Conservation (phyloP, 1,140 invertebrate genomes). For the Hormaphis cornu region DNA sequence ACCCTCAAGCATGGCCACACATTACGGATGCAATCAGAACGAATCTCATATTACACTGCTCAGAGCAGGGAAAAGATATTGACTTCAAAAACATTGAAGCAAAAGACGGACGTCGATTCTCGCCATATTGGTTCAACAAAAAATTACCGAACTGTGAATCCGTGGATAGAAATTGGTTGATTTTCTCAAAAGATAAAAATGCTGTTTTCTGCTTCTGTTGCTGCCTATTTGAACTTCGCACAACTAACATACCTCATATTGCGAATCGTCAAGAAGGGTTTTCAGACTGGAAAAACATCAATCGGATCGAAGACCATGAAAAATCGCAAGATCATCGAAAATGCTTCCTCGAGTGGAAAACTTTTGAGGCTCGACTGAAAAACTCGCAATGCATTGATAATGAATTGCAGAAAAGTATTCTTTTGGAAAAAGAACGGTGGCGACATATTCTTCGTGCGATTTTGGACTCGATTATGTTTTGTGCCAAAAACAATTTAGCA, state of each 20-base stretch:
- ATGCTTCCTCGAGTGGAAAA: not conserved
- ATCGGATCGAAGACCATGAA: not conserved
- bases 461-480: not conserved
- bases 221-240: not conserved
- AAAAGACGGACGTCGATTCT: no score
- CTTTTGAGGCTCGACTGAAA: not conserved
- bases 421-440: not conserved
- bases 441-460: not conserved
- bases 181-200: not conserved
- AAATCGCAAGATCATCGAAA: not conserved
- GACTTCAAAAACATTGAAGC: not conserved
- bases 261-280: not conserved
- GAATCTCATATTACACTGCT: not conserved
- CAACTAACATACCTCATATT: not conserved
- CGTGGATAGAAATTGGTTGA: not conserved
- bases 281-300: not conserved
- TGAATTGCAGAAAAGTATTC: not conserved
- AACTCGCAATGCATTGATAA: not conserved
- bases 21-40: not conserved
- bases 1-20: not conserved
- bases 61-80: not conserved
- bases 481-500: not conserved
- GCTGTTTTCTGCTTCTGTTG: not conserved
- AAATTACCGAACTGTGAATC: not conserved
- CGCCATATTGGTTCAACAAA: not conserved